Evolutionary conservation across 2,113 vertebrate species (phyloP).

Genomic region (Hemicordylus capensis): DNA sequence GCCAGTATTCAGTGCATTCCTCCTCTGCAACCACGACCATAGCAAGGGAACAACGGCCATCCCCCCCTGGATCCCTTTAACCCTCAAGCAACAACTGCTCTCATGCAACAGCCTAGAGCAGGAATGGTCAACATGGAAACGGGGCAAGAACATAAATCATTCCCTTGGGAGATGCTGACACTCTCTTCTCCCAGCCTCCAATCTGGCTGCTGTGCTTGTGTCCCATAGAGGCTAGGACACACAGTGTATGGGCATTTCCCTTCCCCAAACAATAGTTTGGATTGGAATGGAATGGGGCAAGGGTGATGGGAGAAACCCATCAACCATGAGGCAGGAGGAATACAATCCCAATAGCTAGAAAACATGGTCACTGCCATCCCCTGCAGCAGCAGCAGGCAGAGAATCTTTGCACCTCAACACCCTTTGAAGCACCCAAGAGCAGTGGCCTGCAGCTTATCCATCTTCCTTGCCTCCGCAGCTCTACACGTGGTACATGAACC

Average conservation of each 20-base stretch:
- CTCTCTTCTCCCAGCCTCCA: too few relatives aligned
- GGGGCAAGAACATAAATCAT: not conserved
- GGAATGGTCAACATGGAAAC: not conserved
- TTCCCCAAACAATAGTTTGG: not conserved
- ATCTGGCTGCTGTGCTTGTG: not conserved
- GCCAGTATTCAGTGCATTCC: not conserved
- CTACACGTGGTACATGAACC: not conserved
- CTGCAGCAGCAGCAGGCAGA: too few relatives aligned
- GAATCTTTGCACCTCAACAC: not conserved
- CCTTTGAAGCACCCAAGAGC: not conserved
- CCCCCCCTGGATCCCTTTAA: too few relatives aligned
- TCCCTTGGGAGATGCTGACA: not conserved
- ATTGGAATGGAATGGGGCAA: not conserved
- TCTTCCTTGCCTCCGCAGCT: not conserved
- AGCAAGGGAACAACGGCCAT: not conserved
- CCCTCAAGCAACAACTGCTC: not conserved
- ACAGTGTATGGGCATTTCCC: not conserved
- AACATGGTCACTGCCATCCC: not conserved
- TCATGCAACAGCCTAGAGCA: not conserved
- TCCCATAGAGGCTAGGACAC: not conserved
- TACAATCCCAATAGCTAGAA: not conserved
- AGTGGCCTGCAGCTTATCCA: not conserved
- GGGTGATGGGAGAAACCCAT: not conserved
- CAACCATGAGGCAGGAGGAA: too few relatives aligned
- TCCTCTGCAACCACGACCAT: too few relatives aligned